Evolutionary conservation across 2,888 invertebrate species (phyloP).

Genomic region (Bimastos eiseni): DNA sequence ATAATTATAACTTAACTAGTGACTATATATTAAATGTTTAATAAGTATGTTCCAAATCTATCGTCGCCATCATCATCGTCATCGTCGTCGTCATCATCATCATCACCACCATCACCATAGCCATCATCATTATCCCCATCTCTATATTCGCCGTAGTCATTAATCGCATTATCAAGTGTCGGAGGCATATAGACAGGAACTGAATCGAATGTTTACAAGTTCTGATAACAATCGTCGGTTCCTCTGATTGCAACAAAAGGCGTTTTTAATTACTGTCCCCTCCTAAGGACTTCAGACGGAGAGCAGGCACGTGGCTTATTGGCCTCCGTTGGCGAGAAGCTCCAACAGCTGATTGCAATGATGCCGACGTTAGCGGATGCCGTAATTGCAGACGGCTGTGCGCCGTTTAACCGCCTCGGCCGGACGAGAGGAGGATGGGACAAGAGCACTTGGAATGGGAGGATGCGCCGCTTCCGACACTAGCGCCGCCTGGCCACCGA

Average conservation of each 20-base stretch:
- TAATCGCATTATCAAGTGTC: not conserved
- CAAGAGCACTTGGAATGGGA: not conserved
- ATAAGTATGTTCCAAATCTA: too few species aligned
- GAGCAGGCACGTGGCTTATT: not conserved
- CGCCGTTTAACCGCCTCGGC: not conserved
- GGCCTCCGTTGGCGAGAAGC: not conserved
- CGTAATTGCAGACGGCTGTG: conserved; percentile 5
- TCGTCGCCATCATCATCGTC: not conserved
- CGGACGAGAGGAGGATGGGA: not conserved
- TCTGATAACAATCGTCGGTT: not conserved
- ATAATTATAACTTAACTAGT: too few species aligned
- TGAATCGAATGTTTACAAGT: too few species aligned
- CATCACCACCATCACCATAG: too few species aligned
- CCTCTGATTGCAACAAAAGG: not conserved
- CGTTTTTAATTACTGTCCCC: not conserved
- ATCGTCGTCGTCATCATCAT: too few species aligned
- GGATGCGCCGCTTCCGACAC: not conserved
- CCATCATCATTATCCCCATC: conserved; percentile 2
- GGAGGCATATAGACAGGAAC: too few species aligned
- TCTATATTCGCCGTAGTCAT: too few species aligned
- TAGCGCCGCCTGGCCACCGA: not conserved
- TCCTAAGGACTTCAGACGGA: not conserved
- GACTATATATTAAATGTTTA: too few species aligned
- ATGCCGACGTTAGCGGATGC: not conserved
- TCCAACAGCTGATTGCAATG: not conserved